Conservation (phyloP, 2,113 vertebrate genomes). For the Ploceus nigricollis region DNA sequence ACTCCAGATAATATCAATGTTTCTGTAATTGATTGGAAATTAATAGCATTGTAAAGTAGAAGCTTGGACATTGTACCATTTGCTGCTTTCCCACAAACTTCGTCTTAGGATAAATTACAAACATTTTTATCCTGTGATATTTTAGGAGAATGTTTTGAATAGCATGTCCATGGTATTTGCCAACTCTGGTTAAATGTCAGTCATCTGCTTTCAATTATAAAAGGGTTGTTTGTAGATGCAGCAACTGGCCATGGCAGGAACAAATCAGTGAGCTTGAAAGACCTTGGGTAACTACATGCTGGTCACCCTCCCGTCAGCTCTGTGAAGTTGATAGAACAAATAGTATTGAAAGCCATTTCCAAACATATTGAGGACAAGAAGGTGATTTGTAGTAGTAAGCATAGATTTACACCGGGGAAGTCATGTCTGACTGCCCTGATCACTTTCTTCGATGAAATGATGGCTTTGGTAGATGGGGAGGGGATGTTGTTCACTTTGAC, state of each 20-base stretch:
- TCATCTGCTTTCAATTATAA: not conserved
- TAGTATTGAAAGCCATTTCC: not conserved
- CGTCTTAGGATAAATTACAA: not conserved
- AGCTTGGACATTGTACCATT: not conserved
- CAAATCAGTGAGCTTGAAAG: not conserved
- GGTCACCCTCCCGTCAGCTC: not conserved
- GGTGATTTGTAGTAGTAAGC: not conserved
- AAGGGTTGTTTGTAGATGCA: not conserved
- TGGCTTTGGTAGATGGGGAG: not conserved
- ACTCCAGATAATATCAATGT: not conserved
- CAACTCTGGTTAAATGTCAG: not conserved
- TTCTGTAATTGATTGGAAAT: not conserved
- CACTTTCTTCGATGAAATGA: not conserved
- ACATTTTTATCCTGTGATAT: not conserved
- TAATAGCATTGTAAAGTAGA: not conserved
- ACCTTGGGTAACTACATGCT: not conserved
- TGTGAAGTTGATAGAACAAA: not conserved
- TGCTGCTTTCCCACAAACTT: not conserved
- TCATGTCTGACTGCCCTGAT: not conserved
- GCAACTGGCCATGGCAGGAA: not conserved
- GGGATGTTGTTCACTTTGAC: not conserved
- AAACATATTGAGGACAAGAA: not conserved
- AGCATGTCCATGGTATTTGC: not conserved
- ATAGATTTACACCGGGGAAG: not conserved
- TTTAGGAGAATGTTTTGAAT: not conserved